Evolutionary conservation across 2,113 vertebrate species (phyloP).

Genomic region (Reinhardtius hippoglossoides): DNA sequence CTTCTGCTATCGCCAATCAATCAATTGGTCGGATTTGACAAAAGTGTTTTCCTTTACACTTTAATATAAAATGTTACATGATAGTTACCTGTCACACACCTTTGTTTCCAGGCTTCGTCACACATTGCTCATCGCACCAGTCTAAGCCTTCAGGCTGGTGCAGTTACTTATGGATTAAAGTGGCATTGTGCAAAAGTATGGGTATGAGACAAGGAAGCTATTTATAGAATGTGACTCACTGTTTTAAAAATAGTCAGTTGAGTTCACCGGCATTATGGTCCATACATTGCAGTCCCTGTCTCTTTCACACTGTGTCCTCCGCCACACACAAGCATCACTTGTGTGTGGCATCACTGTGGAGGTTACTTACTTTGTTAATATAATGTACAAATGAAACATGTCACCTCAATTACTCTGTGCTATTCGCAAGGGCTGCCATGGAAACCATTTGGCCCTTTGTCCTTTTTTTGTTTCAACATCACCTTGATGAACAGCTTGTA

Average conservation of each 20-base stretch:
- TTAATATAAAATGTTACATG: too few relatives aligned
- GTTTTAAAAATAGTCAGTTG: neutral
- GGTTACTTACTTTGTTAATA: neutral
- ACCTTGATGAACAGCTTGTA: neutral
- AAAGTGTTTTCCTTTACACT: neutral
- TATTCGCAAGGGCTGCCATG: neutral
- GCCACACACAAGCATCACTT: too few relatives aligned
- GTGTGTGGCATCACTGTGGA: neutral
- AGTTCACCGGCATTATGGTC: neutral
- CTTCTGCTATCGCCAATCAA: neutral
- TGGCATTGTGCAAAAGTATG: neutral
- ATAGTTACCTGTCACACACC: too few relatives aligned
- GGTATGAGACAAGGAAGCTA: neutral
- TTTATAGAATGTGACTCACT: slow-evolving; percentile 4
- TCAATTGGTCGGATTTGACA: neutral
- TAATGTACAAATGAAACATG: slow-evolving; percentile 5
- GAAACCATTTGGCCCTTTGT: neutral
- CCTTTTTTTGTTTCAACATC: neutral
- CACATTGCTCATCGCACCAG: neutral
- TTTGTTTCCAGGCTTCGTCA: neutral
- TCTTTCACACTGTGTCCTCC: neutral
- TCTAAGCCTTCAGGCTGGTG: neutral
- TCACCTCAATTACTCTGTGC: neutral
- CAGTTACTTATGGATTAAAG: neutral
- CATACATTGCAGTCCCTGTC: neutral